Evolutionary conservation across 2,113 vertebrate genomes (phyloP), one percentile per base, ranked within the genome.

Genomic region (Typhlomys cinereus): DNA sequence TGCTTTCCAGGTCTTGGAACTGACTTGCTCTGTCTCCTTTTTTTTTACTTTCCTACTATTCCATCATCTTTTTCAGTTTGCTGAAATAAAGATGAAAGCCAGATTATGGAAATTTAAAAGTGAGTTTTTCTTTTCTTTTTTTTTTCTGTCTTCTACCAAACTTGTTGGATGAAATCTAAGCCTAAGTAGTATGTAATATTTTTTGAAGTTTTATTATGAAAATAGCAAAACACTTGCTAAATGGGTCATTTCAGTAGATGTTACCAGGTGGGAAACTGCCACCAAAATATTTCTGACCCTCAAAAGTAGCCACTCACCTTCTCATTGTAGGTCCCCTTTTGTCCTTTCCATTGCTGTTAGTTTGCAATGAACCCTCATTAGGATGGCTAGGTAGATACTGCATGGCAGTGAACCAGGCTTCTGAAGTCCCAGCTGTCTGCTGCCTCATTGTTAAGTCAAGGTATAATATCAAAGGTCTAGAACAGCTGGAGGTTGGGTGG

Each of bases 161-260:
- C 29, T 92, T 11, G 7, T 67, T 90, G 25, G 7, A n/a, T 67
- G 25, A 85, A 89, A 85, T 90, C 39, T 41, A 90, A 48, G 62
- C 48, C 34, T 52, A 61, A 64, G 18, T 91, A 52, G 44, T 2
- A 34, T 50, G 31, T 67, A 91, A 79, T 4, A 39, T 21, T 79
- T 85, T 64, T 7, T 90, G 31, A 89, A 54, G 27, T 85, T 81
- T 85, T 84, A 48, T 54, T 90, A 59, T 85, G 74, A 67, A 88
- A 74, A 79, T 54, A 88, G 50, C 27, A 11, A 74, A 73, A 92
- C n/a, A 61, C 20, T 88, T 74, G 44, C 54, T 90, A 52, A 90
- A 84, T 5, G 61, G 25, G 12, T 90, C 59, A 88, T 75, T 90
- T 52, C 10, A 79, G 31, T 59, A 20, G 39, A 4, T 36, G 46